Evolutionary conservation across 2,797 vertebrate genomes (phyloP).

Genomic region (Cyclopterus lumpus): DNA sequence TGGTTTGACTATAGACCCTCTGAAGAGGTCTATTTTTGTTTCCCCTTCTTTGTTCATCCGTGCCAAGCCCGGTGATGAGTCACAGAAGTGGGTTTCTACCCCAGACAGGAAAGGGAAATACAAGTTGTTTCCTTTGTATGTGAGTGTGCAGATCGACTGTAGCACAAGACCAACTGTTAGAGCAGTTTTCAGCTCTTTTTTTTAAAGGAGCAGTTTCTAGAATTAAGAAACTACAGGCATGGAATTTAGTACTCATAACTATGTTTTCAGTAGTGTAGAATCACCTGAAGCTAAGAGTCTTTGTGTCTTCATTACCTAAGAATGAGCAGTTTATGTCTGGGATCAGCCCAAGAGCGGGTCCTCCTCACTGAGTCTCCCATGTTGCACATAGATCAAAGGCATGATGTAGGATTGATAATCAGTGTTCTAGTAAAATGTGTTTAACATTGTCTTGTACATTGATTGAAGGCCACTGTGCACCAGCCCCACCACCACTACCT

Average conservation of each 20-base stretch:
- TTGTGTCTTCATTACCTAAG: not conserved
- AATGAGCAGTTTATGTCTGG: not conserved
- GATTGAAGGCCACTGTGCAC: conserved; percentile 54
- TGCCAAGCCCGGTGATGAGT: conserved; percentile 59
- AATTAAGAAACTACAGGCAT: not conserved
- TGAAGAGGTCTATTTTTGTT: conserved; percentile 57
- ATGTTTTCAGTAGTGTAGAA: not conserved
- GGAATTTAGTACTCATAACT: not conserved
- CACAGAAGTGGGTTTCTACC: conserved; percentile 31
- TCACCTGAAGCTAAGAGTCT: not conserved
- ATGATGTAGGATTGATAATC: no score
- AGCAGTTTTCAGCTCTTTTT: conserved; percentile 21
- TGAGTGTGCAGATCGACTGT: conserved; percentile 27
- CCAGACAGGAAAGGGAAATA: conserved; percentile 81
- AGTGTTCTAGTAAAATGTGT: conserved; percentile 9
- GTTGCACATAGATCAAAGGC: no score
- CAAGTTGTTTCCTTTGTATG: conserved; percentile 72
- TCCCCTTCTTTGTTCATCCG: conserved; percentile 22
- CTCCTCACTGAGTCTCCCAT: not conserved
- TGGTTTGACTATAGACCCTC: not conserved
- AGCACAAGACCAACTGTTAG: not conserved
- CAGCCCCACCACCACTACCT: conserved; percentile 74
- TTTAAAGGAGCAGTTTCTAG: not conserved
- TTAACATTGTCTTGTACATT: conserved; percentile 12
- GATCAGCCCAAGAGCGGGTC: not conserved